phyloP scores from a whole-genome alignment of 2,888 invertebrate species.

The Globia sparganii region DNA sequence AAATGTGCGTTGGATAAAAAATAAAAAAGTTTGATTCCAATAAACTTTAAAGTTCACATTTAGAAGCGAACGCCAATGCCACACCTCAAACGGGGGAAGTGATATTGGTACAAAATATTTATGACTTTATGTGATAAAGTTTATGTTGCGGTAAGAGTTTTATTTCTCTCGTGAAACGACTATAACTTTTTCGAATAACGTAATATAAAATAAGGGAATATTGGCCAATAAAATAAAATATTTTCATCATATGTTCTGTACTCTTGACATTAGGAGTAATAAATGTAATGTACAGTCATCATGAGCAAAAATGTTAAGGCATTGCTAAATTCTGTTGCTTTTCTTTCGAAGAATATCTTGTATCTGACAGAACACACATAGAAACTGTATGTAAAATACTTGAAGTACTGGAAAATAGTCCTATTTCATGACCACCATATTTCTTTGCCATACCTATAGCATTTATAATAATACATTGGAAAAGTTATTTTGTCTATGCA shows the following conservation, averaged over 20 bases:
- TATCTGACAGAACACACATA: background rate
- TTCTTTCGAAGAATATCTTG: background rate
- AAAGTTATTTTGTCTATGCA: background rate
- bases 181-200: slow-evolving; percentile 75
- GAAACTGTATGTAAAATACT: background rate
- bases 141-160: slow-evolving; percentile 88
- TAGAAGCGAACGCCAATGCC: slow-evolving; percentile 70
- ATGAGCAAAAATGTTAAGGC: background rate
- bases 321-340: background rate
- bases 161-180: slow-evolving; percentile 83
- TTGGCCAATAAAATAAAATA: slow-evolving; percentile 76
- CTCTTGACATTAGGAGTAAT: slow-evolving; percentile 50
- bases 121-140: slow-evolving; percentile 86
- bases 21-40: slow-evolving; percentile 56
- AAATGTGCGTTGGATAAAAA: slow-evolving; percentile 50
- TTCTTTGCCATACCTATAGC: background rate
- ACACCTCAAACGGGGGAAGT: slow-evolving; percentile 75
- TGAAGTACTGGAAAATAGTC: background rate
- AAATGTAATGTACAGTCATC: slow-evolving; percentile 33
- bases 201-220: slow-evolving; percentile 73
- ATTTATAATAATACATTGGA: background rate
- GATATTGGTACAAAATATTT: slow-evolving; percentile 86
- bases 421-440: background rate
- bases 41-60: slow-evolving; percentile 74
- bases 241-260: slow-evolving; percentile 64